These are phyloP conservation scores for Illadopsis cleaveri DNA, from an alignment of 2,113 vertebrate species.

Conservation along the genomic window DNA sequence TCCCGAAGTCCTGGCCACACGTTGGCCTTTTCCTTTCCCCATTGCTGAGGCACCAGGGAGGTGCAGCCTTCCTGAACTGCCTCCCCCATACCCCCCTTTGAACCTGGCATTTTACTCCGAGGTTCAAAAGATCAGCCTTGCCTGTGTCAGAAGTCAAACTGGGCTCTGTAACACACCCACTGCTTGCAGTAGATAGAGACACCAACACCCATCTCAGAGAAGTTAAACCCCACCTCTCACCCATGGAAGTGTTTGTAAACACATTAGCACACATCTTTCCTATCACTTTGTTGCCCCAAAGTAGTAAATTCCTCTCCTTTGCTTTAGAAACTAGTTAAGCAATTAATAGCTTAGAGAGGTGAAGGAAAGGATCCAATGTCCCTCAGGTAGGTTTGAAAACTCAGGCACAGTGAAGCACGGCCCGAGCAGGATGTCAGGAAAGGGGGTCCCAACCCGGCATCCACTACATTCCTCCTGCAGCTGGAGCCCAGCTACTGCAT, in stretches of 20 bases:
- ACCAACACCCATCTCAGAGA: too few relatives aligned
- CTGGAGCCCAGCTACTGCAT: background rate
- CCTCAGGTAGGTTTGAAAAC: background rate
- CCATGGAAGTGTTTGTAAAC: background rate
- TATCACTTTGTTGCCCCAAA: background rate
- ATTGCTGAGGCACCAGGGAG: background rate
- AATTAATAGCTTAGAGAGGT: background rate
- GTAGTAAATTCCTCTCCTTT: background rate
- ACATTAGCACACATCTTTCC: background rate
- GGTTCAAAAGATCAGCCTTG: background rate
- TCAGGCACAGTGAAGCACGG: accelerated
- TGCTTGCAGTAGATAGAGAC: background rate
- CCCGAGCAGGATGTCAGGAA: accelerated
- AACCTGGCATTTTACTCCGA: background rate
- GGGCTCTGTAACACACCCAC: too few relatives aligned
- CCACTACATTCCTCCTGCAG: background rate
- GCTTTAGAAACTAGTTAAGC: background rate
- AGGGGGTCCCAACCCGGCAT: background rate
- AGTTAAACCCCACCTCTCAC: too few relatives aligned
- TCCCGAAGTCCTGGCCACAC: too few relatives aligned
- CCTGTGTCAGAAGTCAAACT: too few relatives aligned
- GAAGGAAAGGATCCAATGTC: background rate
- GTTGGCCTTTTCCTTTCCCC: background rate
- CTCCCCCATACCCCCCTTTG: background rate
- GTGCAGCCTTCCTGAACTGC: background rate